phyloP scores from a whole-genome alignment of 2,888 invertebrate genomes.

The Ceramica pisi region DNA sequence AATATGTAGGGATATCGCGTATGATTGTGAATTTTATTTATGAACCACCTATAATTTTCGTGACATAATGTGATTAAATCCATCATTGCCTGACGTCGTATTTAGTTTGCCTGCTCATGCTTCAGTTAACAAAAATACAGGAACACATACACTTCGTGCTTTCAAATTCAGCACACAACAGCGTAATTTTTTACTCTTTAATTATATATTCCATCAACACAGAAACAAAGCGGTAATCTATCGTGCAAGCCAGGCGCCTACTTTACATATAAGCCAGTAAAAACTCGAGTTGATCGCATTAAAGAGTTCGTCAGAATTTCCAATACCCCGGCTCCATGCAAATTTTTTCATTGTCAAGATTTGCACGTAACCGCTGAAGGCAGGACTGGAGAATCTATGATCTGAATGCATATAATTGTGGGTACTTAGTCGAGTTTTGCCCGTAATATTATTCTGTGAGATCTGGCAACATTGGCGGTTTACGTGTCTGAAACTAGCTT shows the following conservation, averaged over 20 bases:
- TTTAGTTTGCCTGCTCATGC: slow-evolving; percentile 1
- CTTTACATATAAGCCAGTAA: slow-evolving; percentile 62
- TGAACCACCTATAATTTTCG: not conserved
- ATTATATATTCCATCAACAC: slow-evolving; percentile 59
- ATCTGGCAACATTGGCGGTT: slow-evolving; percentile 39
- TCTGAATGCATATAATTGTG: slow-evolving; percentile 69
- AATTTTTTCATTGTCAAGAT: slow-evolving; percentile 68
- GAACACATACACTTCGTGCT: slow-evolving; percentile 44
- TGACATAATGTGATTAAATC: not conserved
- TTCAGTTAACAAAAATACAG: slow-evolving; percentile 36
- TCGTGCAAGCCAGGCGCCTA: slow-evolving; percentile 57
- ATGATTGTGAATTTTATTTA: not conserved
- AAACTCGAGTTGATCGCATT: slow-evolving; percentile 60
- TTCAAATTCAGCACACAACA: slow-evolving; percentile 32
- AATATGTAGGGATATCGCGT: too few species aligned
- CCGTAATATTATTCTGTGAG: slow-evolving; percentile 47
- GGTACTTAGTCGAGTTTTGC: slow-evolving; percentile 60
- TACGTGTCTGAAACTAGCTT: slow-evolving; percentile 17
- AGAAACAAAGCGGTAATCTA: slow-evolving; percentile 57
- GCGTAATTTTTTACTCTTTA: slow-evolving; percentile 39
- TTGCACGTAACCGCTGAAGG: slow-evolving; percentile 65
- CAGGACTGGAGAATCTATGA: slow-evolving; percentile 59
- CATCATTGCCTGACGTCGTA: not conserved
- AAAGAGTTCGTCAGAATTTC: slow-evolving; percentile 54
- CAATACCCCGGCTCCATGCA: slow-evolving; percentile 58